Percentiles rank a stretch among this genome's conserved stretches.
Conservation (phyloP, 1,140 invertebrate genomes). For the Platyura marginata region DNA sequence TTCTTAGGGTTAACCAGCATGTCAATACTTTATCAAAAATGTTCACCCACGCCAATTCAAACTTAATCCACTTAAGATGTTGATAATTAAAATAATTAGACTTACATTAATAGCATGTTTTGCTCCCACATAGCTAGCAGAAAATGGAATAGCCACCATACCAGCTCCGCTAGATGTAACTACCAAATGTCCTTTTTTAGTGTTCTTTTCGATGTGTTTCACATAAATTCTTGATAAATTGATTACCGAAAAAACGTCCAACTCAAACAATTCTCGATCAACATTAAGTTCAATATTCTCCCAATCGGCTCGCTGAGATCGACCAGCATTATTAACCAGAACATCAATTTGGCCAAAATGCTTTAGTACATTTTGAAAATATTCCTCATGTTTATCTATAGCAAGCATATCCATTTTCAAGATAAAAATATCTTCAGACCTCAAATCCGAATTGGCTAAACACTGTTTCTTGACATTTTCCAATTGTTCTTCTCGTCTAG, state of each 20-base stretch:
- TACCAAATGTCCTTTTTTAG: constrained; percentile 44
- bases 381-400: constrained; percentile 35
- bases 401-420: constrained; percentile 53
- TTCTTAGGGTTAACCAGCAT: too few species aligned
- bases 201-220: constrained; percentile 39
- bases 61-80: too few species aligned
- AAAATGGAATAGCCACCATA: constrained; percentile 46
- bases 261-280: constrained; percentile 58
- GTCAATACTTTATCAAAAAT: too few species aligned
- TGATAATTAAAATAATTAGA: too few species aligned
- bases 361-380: constrained; percentile 42
- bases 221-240: constrained; percentile 48
- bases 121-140: constrained; percentile 55
- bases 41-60: too few species aligned
- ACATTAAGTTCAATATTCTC: constrained; percentile 55
- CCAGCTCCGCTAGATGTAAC: constrained; percentile 57
- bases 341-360: constrained; percentile 61
- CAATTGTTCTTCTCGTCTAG: constrained; percentile 50
- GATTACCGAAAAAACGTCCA: constrained; percentile 64
- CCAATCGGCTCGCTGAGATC: constrained; percentile 61
- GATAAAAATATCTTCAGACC: constrained; percentile 42
- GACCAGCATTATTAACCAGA: constrained; percentile 64
- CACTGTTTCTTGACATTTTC: constrained; percentile 45
- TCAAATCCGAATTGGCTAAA: constrained; percentile 26
- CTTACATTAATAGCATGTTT: constrained; percentile 69